These are phyloP conservation scores for Stenoptilia bipunctidactyla DNA, from an alignment of 2,888 invertebrate genomes.

Conservation along the genomic window DNA sequence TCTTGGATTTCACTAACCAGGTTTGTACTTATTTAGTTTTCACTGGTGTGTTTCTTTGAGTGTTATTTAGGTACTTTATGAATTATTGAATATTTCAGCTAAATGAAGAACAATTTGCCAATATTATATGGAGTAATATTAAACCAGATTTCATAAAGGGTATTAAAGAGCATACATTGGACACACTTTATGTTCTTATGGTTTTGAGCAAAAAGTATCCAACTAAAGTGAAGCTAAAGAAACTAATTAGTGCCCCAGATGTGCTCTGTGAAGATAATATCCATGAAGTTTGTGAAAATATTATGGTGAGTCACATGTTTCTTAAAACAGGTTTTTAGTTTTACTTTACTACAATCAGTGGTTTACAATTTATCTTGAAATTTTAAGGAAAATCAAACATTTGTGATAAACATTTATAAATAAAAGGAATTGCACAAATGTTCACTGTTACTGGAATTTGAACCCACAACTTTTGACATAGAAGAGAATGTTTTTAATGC, in stretches of 20 bases:
- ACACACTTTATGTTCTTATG: constrained; percentile 75
- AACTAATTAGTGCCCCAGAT: constrained; percentile 66
- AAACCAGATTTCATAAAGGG: constrained; percentile 73
- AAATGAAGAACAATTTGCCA: constrained; percentile 64
- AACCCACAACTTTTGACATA: too few species aligned
- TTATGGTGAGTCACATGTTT: constrained; percentile 75
- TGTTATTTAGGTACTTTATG: constrained; percentile 6
- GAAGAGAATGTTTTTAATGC: too few species aligned
- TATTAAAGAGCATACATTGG: constrained; percentile 74
- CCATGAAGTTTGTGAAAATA: constrained; percentile 66
- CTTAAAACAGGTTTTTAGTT: neutral
- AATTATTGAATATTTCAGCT: constrained; percentile 43
- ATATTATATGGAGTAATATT: constrained; percentile 72
- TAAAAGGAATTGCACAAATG: too few species aligned
- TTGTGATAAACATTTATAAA: too few species aligned
- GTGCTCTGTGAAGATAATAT: constrained; percentile 72
- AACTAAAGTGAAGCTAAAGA: constrained; percentile 65
- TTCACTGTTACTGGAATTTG: too few species aligned
- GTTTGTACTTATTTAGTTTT: constrained; percentile 34
- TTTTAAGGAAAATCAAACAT: too few species aligned
- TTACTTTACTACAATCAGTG: too few species aligned
- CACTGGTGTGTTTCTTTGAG: neutral
- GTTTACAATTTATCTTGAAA: too few species aligned
- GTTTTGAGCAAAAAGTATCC: constrained; percentile 47
- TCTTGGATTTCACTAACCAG: constrained; percentile 70